Percentiles rank a stretch among this genome's conserved stretches.
Conservation (phyloP, 2,888 invertebrate species). For the Timema podura region DNA sequence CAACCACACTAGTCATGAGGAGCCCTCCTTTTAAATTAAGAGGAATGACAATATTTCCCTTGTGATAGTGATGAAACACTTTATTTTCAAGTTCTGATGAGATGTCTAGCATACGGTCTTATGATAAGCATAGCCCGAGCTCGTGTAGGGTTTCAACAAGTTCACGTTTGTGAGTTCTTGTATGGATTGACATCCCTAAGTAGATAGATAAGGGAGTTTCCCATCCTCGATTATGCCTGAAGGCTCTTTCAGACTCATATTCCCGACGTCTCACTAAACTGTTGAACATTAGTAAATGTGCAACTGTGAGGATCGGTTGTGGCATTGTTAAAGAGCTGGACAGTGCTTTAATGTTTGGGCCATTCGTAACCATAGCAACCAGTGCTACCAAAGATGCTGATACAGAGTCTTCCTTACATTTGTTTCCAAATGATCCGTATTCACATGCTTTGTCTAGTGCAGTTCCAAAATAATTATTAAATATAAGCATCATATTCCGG, state of each 20-base stretch:
- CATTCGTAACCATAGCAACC: not conserved
- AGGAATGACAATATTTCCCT: not conserved
- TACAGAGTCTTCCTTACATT: not conserved
- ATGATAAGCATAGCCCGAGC: not conserved
- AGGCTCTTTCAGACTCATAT: not conserved
- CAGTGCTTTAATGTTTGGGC: not conserved
- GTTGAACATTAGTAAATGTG: not conserved
- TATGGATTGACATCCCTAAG: not conserved
- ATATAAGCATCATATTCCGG: not conserved
- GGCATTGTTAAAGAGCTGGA: not conserved
- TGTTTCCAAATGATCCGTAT: slow-evolving; percentile 5
- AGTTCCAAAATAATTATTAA: not conserved
- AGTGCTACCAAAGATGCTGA: slow-evolving; percentile 1
- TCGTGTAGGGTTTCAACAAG: not conserved
- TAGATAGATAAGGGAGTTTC: slow-evolving; percentile 1
- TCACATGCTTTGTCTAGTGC: not conserved
- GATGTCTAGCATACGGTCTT: not conserved
- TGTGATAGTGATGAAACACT: not conserved
- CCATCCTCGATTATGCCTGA: not conserved
- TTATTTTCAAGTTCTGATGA: slow-evolving; percentile 5
- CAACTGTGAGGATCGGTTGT: not conserved
- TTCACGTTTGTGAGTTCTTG: not conserved
- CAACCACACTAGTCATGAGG: not conserved
- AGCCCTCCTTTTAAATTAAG: not conserved
- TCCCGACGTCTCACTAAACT: not conserved